Evolutionary conservation across 2,113 vertebrate genomes (phyloP).

Genomic region (Eptesicus fuscus): DNA sequence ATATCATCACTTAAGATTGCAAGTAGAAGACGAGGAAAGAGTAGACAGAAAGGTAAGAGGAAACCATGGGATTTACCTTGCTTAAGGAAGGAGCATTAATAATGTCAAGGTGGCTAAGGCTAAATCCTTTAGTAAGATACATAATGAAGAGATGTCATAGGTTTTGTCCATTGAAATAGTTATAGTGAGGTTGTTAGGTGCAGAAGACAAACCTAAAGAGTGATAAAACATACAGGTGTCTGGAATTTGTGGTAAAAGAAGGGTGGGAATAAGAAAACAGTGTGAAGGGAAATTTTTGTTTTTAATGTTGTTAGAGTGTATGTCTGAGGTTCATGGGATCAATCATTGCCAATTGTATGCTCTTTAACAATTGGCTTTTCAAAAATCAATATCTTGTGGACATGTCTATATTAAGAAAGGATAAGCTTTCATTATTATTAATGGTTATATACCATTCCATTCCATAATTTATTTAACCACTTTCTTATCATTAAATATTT

Average conservation of each 20-base stretch:
- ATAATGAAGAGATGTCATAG: not conserved
- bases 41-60: not conserved
- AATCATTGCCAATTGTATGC: not conserved
- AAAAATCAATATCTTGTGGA: not conserved
- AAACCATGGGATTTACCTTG: not conserved
- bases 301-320: not conserved
- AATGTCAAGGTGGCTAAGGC: not conserved
- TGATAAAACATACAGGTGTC: not conserved
- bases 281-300: not conserved
- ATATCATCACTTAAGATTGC: not conserved
- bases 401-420: not conserved
- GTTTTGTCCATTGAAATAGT: not conserved
- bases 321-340: not conserved
- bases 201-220: not conserved
- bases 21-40: not conserved
- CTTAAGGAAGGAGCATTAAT: not conserved
- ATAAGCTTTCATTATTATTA: constrained; percentile 1
- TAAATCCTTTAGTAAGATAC: not conserved
- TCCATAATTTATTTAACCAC: not conserved
- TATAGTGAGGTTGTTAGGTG: not conserved
- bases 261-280: not conserved
- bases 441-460: not conserved
- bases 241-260: not conserved
- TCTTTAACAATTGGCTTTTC: constrained; percentile 7
- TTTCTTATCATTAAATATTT: constrained; percentile 21